Evolutionary conservation across 2,113 vertebrate genomes (phyloP).

Genomic region (Petrocephalus zakoni): DNA sequence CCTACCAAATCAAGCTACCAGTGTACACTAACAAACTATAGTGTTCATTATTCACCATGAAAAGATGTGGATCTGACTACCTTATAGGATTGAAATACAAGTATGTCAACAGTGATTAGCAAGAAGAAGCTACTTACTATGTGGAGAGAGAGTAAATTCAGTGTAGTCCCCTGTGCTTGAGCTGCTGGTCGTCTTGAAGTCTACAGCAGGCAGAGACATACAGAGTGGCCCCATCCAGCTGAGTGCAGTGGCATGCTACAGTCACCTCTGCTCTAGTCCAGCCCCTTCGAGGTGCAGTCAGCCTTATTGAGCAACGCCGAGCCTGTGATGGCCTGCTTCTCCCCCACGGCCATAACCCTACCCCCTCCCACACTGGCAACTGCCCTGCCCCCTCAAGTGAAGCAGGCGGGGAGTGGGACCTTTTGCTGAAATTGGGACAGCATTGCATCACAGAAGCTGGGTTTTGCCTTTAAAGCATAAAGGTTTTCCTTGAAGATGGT

Average conservation of each 20-base stretch:
- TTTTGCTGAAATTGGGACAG: background rate
- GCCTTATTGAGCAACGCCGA: constrained; percentile 45
- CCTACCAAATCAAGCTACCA: background rate
- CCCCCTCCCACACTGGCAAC: background rate
- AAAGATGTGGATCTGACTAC: background rate
- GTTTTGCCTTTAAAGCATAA: background rate
- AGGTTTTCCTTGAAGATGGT: too few relatives aligned
- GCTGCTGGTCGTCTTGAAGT: background rate
- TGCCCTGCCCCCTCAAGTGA: background rate
- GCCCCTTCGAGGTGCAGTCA: constrained; percentile 18
- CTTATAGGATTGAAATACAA: background rate
- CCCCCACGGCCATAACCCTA: background rate
- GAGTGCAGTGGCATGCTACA: background rate
- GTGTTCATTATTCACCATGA: background rate
- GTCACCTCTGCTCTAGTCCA: constrained; percentile 51
- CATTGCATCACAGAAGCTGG: background rate
- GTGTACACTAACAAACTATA: background rate
- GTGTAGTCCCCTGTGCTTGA: background rate
- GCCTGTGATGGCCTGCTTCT: constrained; percentile 14
- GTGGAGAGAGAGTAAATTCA: background rate
- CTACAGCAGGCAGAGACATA: background rate
- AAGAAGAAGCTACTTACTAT: background rate
- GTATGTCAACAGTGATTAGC: background rate
- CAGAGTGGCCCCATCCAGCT: background rate
- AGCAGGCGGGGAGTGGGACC: background rate